Evolutionary conservation across 2,888 invertebrate genomes (phyloP).

Genomic region (Listrodromus nycthemerus): DNA sequence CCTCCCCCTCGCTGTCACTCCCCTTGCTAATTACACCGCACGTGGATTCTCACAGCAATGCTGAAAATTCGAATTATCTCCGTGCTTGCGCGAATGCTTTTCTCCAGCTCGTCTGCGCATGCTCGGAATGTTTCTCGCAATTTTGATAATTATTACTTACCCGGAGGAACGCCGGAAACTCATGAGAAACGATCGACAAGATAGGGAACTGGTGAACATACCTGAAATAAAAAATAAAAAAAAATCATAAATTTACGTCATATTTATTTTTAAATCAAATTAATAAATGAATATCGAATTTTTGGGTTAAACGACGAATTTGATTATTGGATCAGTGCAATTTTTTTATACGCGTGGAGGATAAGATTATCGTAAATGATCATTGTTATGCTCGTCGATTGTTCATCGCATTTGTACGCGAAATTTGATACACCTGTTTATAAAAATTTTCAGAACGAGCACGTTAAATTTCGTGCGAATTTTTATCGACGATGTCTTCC

Average conservation of each 20-base stretch:
- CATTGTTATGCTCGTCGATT: no score
- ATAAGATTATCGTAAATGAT: no score
- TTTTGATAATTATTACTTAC: conserved; percentile 45
- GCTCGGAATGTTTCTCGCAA: conserved; percentile 56
- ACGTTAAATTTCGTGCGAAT: no score
- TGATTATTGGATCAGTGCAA: no score
- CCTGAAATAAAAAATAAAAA: conserved; percentile 16
- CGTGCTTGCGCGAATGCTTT: conserved; percentile 33
- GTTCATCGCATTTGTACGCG: no score
- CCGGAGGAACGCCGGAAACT: conserved; percentile 2
- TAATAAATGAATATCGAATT: background rate
- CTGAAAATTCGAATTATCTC: conserved; percentile 55
- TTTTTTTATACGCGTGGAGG: no score
- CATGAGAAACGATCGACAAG: conserved; percentile 13
- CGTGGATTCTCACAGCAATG: conserved; percentile 51
- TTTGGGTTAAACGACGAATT: background rate
- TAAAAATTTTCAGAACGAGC: no score
- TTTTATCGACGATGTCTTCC: no score
- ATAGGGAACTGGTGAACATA: conserved; percentile 1
- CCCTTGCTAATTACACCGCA: conserved; percentile 52
- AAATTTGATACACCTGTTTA: no score
- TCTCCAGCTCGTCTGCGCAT: conserved; percentile 7
- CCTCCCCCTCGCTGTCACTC: conserved; percentile 14
- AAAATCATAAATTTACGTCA: background rate
- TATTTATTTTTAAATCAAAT: background rate